Percentiles rank a stretch among this genome's conserved stretches.
Evolutionary conservation across 2,888 invertebrate species (phyloP).

Genomic region (Nemoura dubitans): DNA sequence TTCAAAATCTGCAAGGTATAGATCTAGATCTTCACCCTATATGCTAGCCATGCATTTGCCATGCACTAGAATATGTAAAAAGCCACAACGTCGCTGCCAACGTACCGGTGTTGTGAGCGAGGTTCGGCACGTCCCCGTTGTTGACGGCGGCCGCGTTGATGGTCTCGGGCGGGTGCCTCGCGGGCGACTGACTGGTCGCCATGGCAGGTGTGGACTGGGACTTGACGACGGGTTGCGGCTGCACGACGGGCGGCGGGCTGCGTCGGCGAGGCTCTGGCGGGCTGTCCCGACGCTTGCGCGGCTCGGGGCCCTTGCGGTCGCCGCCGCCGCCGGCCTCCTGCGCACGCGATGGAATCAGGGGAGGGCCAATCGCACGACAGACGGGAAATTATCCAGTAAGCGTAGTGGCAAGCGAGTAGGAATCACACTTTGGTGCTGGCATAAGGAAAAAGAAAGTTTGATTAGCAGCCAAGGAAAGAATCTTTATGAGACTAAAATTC

Average conservation of each 20-base stretch:
- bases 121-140: background rate
- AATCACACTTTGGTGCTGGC: no score
- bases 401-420: no score
- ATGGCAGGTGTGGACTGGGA: constrained; percentile 24
- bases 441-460: no score
- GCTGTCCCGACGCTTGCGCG: background rate
- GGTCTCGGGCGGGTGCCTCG: background rate
- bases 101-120: constrained; percentile 21
- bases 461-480: no score
- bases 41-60: no score
- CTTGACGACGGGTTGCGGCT: constrained; percentile 3
- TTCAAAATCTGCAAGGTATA: no score
- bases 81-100: background rate
- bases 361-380: no score
- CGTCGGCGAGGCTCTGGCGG: background rate
- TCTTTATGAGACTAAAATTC: no score
- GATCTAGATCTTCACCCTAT: no score
- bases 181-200: background rate
- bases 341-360: no score
- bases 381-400: no score
- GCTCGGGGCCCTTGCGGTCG: background rate
- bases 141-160: background rate
- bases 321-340: background rate
- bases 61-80: no score
- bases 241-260: background rate